A percentile compares a stretch with the other conserved stretches of the same genome.
These are phyloP conservation scores for Eurosta solidaginis DNA, from an alignment of 1,140 invertebrate genomes.

Conservation along the genomic window DNA sequence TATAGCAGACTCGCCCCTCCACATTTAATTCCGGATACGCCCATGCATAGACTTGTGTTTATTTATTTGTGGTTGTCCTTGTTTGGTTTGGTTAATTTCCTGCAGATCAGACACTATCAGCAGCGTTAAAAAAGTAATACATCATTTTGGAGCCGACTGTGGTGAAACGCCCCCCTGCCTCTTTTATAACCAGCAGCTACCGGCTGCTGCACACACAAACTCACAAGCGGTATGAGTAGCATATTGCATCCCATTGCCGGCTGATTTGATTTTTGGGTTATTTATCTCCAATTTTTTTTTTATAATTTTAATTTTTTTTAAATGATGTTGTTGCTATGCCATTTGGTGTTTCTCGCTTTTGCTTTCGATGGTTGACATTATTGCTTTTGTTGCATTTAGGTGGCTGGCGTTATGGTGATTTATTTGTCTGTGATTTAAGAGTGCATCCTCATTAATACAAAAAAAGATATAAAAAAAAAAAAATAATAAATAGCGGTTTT, in stretches of 20 bases:
- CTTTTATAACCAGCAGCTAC: neutral
- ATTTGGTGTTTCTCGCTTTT: neutral
- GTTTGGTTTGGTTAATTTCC: constrained; percentile 16
- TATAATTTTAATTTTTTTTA: neutral
- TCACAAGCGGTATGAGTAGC: neutral
- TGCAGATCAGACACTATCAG: constrained; percentile 29
- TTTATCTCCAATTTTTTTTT: neutral
- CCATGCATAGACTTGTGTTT: neutral
- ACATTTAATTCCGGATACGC: too few species aligned
- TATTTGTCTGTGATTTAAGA: constrained; percentile 29
- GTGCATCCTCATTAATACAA: constrained; percentile 28
- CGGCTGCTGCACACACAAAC: too few species aligned
- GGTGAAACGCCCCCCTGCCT: neutral
- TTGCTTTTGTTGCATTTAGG: constrained; percentile 1
- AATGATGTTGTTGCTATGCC: neutral
- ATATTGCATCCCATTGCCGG: constrained; percentile 2
- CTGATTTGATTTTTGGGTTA: neutral
- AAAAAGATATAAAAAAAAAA: too few species aligned
- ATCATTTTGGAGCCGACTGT: constrained; percentile 20
- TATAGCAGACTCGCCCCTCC: too few species aligned
- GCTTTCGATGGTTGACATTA: constrained; percentile 1
- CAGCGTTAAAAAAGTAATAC: constrained; percentile 31
- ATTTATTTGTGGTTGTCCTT: neutral
- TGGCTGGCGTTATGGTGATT: constrained; percentile 30
- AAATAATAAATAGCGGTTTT: neutral